A percentile compares a stretch with the other conserved stretches of the same genome.
phyloP scores from a whole-genome alignment of 1,140 invertebrate genomes.

The Sinonovacula constricta region DNA sequence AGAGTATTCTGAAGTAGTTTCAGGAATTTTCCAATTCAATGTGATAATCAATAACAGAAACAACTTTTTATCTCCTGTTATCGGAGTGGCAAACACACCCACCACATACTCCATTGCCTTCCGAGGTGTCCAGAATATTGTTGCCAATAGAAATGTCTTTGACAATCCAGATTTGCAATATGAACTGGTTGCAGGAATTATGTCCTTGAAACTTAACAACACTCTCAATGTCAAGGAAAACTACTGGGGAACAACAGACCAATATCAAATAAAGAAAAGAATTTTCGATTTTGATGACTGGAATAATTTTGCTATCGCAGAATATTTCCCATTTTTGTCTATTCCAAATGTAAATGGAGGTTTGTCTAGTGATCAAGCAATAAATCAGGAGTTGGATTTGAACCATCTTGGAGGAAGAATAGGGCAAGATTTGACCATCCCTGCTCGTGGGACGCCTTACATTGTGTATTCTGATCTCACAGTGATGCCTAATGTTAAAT shows the following conservation, averaged over 20 bases:
- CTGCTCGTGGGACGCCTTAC: conserved; percentile 86
- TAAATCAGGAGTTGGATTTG: conserved; percentile 67
- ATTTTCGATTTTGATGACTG: conserved; percentile 99
- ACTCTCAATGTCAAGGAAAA: conserved; percentile 93
- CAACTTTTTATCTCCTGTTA: conserved; percentile 44
- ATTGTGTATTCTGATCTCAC: conserved; percentile 94
- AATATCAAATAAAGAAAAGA: conserved; percentile 86
- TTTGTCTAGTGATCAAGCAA: conserved; percentile 79
- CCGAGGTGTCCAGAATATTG: conserved; percentile 96
- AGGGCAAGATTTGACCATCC: conserved; percentile 84
- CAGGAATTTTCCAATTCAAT: conserved; percentile 89
- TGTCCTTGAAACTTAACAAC: conserved; percentile 87
- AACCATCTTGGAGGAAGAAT: conserved; percentile 89
- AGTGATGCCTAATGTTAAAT: conserved; percentile 92
- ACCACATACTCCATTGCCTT: conserved; percentile 89
- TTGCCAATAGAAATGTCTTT: conserved; percentile 93
- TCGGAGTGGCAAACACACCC: conserved; percentile 74
- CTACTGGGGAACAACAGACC: conserved; percentile 92
- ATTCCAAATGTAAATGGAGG: conserved; percentile 67
- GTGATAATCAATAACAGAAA: conserved; percentile 86
- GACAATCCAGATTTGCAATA: conserved; percentile 91
- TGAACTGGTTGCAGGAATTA: conserved; percentile 91
- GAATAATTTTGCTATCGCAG: conserved; percentile 97
- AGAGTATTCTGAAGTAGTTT: conserved; percentile 91
- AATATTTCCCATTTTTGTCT: conserved; percentile 91